Conservation (phyloP, 1,140 invertebrate genomes). For the Scaptomyza graminum region DNA sequence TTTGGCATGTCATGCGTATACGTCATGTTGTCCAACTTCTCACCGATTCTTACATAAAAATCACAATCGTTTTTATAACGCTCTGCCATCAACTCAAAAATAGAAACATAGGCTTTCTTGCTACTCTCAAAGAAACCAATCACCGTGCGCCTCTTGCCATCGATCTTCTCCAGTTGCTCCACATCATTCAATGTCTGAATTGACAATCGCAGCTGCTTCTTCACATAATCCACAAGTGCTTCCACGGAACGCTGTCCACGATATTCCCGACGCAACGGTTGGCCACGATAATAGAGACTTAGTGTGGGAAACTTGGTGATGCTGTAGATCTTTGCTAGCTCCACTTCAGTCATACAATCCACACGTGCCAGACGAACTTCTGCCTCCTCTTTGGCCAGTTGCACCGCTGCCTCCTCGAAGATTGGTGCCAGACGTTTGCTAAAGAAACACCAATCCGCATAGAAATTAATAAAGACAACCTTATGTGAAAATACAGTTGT, state of each 20-base stretch:
- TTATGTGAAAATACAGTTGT: slow-evolving; percentile 33
- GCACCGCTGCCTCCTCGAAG: slow-evolving; percentile 44
- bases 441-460: slow-evolving; percentile 66
- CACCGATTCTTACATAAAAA: slow-evolving; percentile 44
- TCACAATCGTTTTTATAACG: slow-evolving; percentile 60
- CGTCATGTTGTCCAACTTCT: neutral
- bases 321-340: slow-evolving; percentile 19
- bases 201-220: slow-evolving; percentile 21
- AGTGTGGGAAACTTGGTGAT: slow-evolving; percentile 62
- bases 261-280: slow-evolving; percentile 42
- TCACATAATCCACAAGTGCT: slow-evolving; percentile 45
- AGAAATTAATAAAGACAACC: slow-evolving; percentile 60
- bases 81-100: slow-evolving; percentile 39
- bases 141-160: slow-evolving; percentile 39
- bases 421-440: slow-evolving; percentile 43
- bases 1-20: slow-evolving; percentile 30
- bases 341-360: slow-evolving; percentile 40
- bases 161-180: slow-evolving; percentile 26
- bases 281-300: slow-evolving; percentile 39
- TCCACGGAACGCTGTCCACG: slow-evolving; percentile 49
- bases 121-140: slow-evolving; percentile 43
- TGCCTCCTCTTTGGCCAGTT: slow-evolving; percentile 13
- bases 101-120: accelerated
- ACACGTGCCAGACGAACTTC: slow-evolving; percentile 50
- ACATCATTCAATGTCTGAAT: slow-evolving; percentile 25